Evolutionary conservation across 2,888 invertebrate species (phyloP).

Genomic region (Leptodirus hochenwartii): DNA sequence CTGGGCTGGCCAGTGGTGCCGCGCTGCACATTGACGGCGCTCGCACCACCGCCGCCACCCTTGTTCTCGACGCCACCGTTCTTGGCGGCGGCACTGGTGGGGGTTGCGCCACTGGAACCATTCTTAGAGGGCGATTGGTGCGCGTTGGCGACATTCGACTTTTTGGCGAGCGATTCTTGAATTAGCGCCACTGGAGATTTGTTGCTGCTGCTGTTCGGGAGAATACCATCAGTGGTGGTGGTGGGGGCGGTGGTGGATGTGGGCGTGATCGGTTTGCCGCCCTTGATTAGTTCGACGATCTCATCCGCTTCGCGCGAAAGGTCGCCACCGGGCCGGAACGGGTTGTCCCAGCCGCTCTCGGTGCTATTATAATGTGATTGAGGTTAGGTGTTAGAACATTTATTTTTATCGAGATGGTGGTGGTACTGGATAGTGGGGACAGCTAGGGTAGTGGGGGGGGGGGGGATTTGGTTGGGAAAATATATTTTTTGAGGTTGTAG

Average conservation of each 20-base stretch:
- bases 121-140: slow-evolving; percentile 17
- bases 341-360: slow-evolving; percentile 95
- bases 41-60: slow-evolving; percentile 26
- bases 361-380: slow-evolving; percentile 55
- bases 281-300: slow-evolving; percentile 87
- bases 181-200: slow-evolving; percentile 19
- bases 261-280: slow-evolving; percentile 71
- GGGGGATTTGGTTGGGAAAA: too few species aligned
- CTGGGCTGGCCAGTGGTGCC: slow-evolving; percentile 57
- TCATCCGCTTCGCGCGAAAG: slow-evolving; percentile 89
- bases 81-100: slow-evolving; percentile 19
- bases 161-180: slow-evolving; percentile 23
- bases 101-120: slow-evolving; percentile 30
- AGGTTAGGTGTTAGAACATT: slow-evolving; percentile 5
- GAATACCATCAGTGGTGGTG: slow-evolving; percentile 7
- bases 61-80: slow-evolving; percentile 19
- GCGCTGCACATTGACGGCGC: slow-evolving; percentile 45
- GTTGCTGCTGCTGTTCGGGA: slow-evolving; percentile 14
- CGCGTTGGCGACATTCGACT: slow-evolving; percentile 15
- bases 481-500: too few species aligned
- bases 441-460: too few species aligned
- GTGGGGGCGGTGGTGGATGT: slow-evolving; percentile 38
- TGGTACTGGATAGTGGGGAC: too few species aligned
- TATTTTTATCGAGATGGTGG: slow-evolving; percentile 1
- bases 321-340: slow-evolving; percentile 92